Evolutionary conservation across 2,888 invertebrate genomes (phyloP), one percentile per base, ranked within the genome.

Genomic region (Heliconius ismenius): DNA sequence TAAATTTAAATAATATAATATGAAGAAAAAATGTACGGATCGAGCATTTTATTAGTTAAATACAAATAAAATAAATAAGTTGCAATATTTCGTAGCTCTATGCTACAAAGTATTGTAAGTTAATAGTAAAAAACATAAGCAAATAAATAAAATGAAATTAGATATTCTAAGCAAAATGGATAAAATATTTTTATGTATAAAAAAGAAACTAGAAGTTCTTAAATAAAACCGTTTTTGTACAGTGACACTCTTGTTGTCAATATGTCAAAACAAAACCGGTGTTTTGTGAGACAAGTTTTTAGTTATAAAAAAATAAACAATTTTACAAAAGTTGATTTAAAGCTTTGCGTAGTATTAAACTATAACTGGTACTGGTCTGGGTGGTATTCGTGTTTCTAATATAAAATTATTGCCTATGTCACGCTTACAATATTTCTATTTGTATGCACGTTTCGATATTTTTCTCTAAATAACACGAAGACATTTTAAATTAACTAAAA

Each of bases 211-310:
- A 39, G 13, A 67, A 24, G 9, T 67, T 39, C 39, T 39, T 6
- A 7, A 39, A 39, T 67, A 67, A 39, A 39, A 67, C 15, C 24
- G 67, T 39, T 39, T 67, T 67, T 67, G 24, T n/a, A 24, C 39
- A 43, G 7, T 39, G 67, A 65, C 36, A 65, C 36, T 65, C n/a
- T 32, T 21, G 63, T 67, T 67, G 39, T 67, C 67, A 67, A 67
- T 67, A 67, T 67, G 67, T 39, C 67, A 39, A 6, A 67, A 24
- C 15, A 24, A 13, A 7, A 43, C 67, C n/a, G 13, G 1, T 39
- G 24, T 67, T 7, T 15, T 24, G 39, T 24, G 24, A 24, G 67
- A 39, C 36, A 36, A 43, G 6, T 7, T 67, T 67, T 24, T 39
- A 67, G 24, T 7, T 39, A 7, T 3, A 39, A 67, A 15, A 28